Conservation (phyloP, 2,888 invertebrate genomes). For the Odontomyia ornata region DNA sequence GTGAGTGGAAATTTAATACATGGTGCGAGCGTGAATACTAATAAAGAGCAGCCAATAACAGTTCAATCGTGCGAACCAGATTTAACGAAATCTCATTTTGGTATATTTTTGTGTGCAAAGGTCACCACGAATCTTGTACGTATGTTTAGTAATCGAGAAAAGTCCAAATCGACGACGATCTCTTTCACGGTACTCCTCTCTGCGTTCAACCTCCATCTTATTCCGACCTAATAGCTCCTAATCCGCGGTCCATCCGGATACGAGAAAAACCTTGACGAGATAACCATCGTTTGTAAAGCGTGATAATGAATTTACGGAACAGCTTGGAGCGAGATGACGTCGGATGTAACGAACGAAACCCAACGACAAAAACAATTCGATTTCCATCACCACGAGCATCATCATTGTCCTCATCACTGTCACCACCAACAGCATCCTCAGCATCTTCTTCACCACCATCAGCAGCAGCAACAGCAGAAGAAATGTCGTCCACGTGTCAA, state of each 20-base stretch:
- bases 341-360: slow-evolving; percentile 37
- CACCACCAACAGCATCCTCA: background rate
- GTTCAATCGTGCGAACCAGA: no score
- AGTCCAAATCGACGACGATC: background rate
- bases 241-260: background rate
- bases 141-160: background rate
- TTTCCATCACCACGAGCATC: background rate
- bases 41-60: no score
- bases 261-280: no score
- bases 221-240: slow-evolving; percentile 11
- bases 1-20: no score
- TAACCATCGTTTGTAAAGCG: background rate
- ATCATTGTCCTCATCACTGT: slow-evolving; percentile 12
- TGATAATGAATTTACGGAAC: slow-evolving; percentile 47
- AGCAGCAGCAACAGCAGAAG: slow-evolving; percentile 27
- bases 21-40: no score
- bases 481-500: slow-evolving; percentile 47
- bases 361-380: background rate
- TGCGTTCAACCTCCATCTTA: no score
- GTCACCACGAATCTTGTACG: slow-evolving; percentile 6
- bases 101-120: background rate
- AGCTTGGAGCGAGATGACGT: slow-evolving; percentile 36
- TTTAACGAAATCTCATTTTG: no score
- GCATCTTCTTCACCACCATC: background rate
- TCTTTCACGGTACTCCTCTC: background rate